Percentiles rank a stretch among this genome's conserved stretches.
Conservation (phyloP, 2,797 vertebrate genomes). For the Zalophus californianus region DNA sequence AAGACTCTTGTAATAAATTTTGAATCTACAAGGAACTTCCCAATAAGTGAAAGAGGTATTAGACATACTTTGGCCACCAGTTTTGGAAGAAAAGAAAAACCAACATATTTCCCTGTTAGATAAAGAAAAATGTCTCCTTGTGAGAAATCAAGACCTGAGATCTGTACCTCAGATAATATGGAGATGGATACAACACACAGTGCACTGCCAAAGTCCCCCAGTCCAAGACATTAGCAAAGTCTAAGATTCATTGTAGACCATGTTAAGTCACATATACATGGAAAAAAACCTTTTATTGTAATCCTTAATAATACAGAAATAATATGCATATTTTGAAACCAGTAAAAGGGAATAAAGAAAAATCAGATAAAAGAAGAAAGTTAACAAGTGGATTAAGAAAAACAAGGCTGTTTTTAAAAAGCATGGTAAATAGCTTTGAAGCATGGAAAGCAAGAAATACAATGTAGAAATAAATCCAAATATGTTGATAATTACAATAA, state of each 20-base stretch:
- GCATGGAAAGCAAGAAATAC: not conserved
- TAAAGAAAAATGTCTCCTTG: not conserved
- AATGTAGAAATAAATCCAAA: not conserved
- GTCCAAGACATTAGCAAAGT: not conserved
- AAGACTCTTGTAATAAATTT: not conserved
- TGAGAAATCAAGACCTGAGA: not conserved
- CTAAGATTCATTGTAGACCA: not conserved
- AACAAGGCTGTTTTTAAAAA: not conserved
- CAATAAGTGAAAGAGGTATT: not conserved
- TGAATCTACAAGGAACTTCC: not conserved
- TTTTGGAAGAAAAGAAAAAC: not conserved
- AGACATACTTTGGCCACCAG: not conserved
- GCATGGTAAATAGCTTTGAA: not conserved
- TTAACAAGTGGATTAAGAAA: not conserved
- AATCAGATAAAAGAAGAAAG: not conserved
- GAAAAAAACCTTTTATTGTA: not conserved
- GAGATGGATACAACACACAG: not conserved
- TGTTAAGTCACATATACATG: not conserved
- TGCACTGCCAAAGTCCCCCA: not conserved
- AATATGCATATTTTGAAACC: not conserved
- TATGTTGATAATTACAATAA: not conserved
- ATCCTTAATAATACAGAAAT: not conserved
- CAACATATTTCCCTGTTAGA: not conserved
- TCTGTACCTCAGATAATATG: not conserved
- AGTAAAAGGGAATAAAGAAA: not conserved